A percentile compares a stretch with the other conserved stretches of the same genome.
Conservation (phyloP, 2,797 vertebrate genomes). For the Holocentrus rufus region DNA sequence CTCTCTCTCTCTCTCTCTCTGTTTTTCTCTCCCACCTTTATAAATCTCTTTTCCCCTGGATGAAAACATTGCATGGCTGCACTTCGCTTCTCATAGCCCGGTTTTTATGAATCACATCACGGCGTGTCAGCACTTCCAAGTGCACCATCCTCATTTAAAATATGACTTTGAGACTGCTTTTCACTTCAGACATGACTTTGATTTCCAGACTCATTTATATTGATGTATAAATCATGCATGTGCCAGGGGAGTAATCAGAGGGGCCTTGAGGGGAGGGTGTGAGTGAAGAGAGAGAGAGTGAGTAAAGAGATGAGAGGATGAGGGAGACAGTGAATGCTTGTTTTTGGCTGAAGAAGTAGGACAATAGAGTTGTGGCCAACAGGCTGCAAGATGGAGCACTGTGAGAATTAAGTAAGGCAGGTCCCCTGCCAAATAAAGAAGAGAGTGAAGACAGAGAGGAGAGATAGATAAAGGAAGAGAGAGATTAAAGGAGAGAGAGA, state of each 20-base stretch:
- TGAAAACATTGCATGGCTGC: constrained; percentile 20
- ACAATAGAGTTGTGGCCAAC: constrained; percentile 51
- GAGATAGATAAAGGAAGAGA: constrained; percentile 7
- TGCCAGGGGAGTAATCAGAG: constrained; percentile 62
- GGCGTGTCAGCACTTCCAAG: constrained; percentile 43
- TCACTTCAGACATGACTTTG: constrained; percentile 52
- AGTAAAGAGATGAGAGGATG: constrained; percentile 58
- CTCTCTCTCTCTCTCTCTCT: constrained; percentile 20
- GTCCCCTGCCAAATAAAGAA: constrained; percentile 35
- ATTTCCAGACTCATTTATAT: constrained; percentile 59
- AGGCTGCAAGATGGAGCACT: constrained; percentile 50
- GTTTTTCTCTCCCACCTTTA: constrained; percentile 36
- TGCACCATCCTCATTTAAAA: constrained; percentile 36
- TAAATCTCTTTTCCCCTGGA: constrained; percentile 43
- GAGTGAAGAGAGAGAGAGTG: constrained; percentile 39
- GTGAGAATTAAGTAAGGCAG: constrained; percentile 47
- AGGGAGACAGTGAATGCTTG: constrained; percentile 48
- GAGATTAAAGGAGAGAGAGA: constrained; percentile 19
- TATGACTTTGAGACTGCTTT: constrained; percentile 35
- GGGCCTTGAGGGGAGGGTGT: constrained; percentile 43
- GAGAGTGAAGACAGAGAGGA: constrained; percentile 1
- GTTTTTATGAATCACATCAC: constrained; percentile 60
- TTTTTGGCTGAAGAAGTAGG: constrained; percentile 63
- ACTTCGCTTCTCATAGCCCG: constrained; percentile 10
- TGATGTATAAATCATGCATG: constrained; percentile 60